Evolutionary conservation across 1,140 invertebrate genomes (phyloP).

Genomic region (Drosophila sproati): DNA sequence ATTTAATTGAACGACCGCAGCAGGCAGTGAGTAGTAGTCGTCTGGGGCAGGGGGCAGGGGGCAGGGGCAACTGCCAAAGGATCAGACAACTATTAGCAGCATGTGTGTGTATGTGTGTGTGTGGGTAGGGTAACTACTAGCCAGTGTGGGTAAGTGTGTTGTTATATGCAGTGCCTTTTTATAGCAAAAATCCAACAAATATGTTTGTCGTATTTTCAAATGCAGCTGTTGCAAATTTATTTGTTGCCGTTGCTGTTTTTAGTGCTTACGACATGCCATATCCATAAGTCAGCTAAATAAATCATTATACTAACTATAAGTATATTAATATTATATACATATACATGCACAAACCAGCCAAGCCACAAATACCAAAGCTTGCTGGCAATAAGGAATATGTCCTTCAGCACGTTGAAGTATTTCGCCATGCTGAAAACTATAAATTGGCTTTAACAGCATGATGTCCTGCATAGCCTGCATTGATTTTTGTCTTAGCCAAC

Average conservation of each 20-base stretch:
- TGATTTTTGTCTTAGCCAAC: no score
- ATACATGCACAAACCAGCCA: not conserved
- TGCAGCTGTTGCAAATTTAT: conserved; percentile 81
- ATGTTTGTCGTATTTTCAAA: conserved; percentile 65
- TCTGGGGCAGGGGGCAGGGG: not conserved
- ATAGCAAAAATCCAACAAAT: conserved; percentile 51
- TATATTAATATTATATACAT: conserved; percentile 21
- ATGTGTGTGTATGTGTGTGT: conserved; percentile 22
- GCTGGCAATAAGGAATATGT: no score
- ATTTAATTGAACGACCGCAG: conserved; percentile 77
- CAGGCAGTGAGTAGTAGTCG: conserved; percentile 19
- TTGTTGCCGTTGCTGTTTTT: conserved; percentile 64
- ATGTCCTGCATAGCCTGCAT: no score
- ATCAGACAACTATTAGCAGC: conserved; percentile 60
- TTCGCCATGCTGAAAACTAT: no score
- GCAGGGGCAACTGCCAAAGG: conserved; percentile 19
- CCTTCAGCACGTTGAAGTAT: no score
- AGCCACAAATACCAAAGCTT: no score
- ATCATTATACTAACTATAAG: conserved; percentile 35
- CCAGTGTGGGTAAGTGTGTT: conserved; percentile 23
- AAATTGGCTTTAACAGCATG: no score
- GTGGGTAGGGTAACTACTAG: conserved; percentile 19
- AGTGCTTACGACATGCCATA: conserved; percentile 65
- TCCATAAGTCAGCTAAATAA: conserved; percentile 63
- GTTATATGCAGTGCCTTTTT: conserved; percentile 55